Percentiles rank a stretch among this genome's conserved stretches.
These are phyloP conservation scores for Megaceryle maxima DNA, from an alignment of 2,113 vertebrate genomes.

Conservation along the genomic window DNA sequence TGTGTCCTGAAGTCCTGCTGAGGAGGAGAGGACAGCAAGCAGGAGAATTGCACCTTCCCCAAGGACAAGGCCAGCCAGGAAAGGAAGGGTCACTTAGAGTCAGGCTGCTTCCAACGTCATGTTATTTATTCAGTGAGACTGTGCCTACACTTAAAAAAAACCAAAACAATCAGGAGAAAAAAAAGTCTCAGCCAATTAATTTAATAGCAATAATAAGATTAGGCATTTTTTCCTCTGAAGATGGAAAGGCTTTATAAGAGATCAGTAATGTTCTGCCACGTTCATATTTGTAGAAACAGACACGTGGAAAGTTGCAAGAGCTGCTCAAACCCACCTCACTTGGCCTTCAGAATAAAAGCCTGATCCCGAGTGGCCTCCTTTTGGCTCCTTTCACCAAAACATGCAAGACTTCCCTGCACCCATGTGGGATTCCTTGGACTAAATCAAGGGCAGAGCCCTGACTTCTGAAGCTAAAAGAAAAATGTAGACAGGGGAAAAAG, in stretches of 20 bases:
- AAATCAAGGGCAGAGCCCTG: neutral
- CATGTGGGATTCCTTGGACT: neutral
- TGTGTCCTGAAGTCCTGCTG: neutral
- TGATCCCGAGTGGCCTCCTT: neutral
- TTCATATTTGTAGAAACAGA: neutral
- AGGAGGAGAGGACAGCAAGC: neutral
- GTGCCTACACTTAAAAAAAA: neutral
- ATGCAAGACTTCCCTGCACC: neutral
- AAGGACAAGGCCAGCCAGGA: neutral
- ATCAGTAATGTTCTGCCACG: neutral
- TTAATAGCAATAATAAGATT: neutral
- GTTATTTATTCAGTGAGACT: neutral
- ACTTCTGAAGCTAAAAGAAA: neutral
- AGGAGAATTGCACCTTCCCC: neutral
- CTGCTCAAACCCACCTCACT: neutral
- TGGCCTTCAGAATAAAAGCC: neutral
- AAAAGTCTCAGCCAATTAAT: neutral
- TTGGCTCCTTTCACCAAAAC: neutral
- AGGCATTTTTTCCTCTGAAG: neutral
- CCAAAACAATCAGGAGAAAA: neutral
- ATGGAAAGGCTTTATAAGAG: neutral
- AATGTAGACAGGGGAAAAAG: accelerated
- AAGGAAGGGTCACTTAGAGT: neutral
- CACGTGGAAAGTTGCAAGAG: neutral
- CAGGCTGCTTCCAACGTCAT: neutral